Evolutionary conservation across 2,888 invertebrate genomes (phyloP), one percentile per base, ranked within the genome.

Genomic region (Apotomis betuletana): DNA sequence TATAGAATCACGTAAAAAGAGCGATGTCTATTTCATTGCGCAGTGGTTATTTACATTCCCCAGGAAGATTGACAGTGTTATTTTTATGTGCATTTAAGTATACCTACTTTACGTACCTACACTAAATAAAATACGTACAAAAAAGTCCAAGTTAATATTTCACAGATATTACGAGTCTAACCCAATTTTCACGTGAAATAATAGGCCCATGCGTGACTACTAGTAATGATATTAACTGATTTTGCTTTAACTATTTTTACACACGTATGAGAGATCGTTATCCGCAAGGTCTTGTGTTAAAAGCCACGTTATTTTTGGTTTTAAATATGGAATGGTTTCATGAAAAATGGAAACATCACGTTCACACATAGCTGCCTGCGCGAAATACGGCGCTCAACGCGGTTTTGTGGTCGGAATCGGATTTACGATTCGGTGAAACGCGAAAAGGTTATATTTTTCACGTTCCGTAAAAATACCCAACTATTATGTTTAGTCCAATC

Each of bases 131-230:
- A 41, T 6, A 41, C 41, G 41, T 6, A 41, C 6, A 41, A 6
- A 41, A 41, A 27, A 27, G 2, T 27, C 27, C 27, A 27, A 27
- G 2, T 2, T 27, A 27, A 41, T 41, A 41, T 41, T 5, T 41
- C 6, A 9, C 5, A 49, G 49, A 49, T 44, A 27, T 55, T 57
- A 67, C 41, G 9, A 12, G 13, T 10, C 36, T 46, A 44, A 46
- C 55, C 61, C 5, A 46, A 69, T 69, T 62, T 62, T 36, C 36
- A 60, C 36, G 44, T 60, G 15, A 55, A 55, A 61, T 49, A 49
- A 67, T 69, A 46, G 13, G 12, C 5, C 27, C 27, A 55, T 69
- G 69, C 69, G 69, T 69, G 69, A 69, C 61, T 55, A 69, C 49
- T 0, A 15, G 13, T 69, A 55, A 69, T 69, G 52, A 62, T 55